Conservation (phyloP, 2,797 vertebrate species). For the Xerus rutilus region DNA sequence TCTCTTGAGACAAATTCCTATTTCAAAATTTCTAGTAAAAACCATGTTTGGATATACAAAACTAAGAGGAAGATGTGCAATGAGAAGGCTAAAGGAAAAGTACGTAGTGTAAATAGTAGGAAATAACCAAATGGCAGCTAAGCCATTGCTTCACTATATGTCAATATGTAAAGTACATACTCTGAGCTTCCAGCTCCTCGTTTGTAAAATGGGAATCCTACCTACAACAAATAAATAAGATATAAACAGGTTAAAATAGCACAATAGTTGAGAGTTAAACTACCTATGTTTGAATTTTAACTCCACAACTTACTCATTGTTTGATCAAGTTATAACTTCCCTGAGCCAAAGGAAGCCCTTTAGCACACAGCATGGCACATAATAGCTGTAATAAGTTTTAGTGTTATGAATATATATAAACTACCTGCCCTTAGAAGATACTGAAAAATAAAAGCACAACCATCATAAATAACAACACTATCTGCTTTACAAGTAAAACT, state of each 20-base stretch:
- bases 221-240: slow-evolving; percentile 22
- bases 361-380: slow-evolving; percentile 4
- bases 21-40: slow-evolving; percentile 59
- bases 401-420: not conserved
- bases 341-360: not conserved
- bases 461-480: not conserved
- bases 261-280: not conserved
- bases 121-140: not conserved
- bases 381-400: not conserved
- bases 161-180: not conserved
- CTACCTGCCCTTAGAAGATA: not conserved
- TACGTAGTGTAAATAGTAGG: not conserved
- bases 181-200: not conserved
- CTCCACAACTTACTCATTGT: not conserved
- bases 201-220: not conserved
- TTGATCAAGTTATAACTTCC: slow-evolving; percentile 43
- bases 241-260: not conserved
- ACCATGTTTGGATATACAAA: not conserved
- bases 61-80: not conserved
- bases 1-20: slow-evolving; percentile 18
- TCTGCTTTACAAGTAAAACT: not conserved
- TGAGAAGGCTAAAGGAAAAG: slow-evolving; percentile 4
- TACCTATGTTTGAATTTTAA: not conserved
- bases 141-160: not conserved
- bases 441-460: slow-evolving; percentile 35